Base-by-base conservation (phyloP, 2,797 vertebrate species). In the Poeciliopsis infans region DNA sequence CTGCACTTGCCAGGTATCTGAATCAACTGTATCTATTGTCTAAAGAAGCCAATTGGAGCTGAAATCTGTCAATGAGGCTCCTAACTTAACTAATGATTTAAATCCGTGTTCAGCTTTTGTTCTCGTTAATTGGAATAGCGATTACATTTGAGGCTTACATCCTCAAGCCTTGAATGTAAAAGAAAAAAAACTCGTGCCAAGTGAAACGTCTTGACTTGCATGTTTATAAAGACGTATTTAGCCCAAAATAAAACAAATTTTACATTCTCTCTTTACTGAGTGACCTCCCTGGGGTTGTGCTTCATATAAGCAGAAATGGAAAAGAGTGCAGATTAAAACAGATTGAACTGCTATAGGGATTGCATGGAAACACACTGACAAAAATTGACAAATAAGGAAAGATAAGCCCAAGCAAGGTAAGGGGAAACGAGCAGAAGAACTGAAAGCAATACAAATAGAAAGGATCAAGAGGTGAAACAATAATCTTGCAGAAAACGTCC, bases 391-490 rank as follows among this genome's bases (percentile, higher is more conserved):
- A 39, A 72, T 53, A 64, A 86, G 72, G 55, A 75, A 79, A 83
- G 73, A 72, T 79, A 66, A 82, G 79, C 53, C 51, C 2, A 4
- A 83, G 64, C 15, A 33, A 75, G 47, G 28, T 55, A 2, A 5
- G 46, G 64, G 57, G 86, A 87, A 82, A 31, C 45, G 47, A 82
- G 75, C n/a, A 13, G 72, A 82, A 80, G 2, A 68, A 59, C 2
- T 10, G 31, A 79, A 81, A 82, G 78, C 75, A 78, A 84, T 90
- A 82, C 79, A 85, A 84, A 85, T 41, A 49, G 28, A 78, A 81
- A 80, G 55, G 83, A 90, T 91, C 85, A 84, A 75, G 82, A 74
- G 86, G 85, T 83, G 69, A 88, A 91, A 84, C 79, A 85, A 87
- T 88, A 92, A 91, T 86, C 66, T 74, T 0, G 15, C 64, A 33